Percentiles rank a stretch among this genome's conserved stretches.
These are phyloP conservation scores for Papilio polytes DNA, from an alignment of 1,140 invertebrate genomes.

Conservation along the genomic window DNA sequence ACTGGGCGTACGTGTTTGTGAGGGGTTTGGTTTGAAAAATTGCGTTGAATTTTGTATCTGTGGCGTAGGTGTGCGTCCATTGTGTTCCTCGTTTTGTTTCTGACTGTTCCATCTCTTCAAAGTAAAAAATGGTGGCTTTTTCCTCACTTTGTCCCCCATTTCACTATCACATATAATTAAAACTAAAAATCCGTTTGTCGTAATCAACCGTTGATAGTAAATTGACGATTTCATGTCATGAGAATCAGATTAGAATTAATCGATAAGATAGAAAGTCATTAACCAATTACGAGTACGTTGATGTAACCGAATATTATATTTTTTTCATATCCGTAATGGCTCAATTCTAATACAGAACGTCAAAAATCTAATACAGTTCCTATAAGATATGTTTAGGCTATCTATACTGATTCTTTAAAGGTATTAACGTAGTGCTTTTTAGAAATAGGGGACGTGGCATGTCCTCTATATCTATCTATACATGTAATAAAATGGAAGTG, in stretches of 20 bases:
- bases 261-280: conserved; percentile 31
- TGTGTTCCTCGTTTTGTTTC: conserved; percentile 47
- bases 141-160: conserved; percentile 75
- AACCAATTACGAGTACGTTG: conserved; percentile 27
- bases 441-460: background rate
- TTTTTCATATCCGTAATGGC: background rate
- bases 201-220: background rate
- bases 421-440: background rate
- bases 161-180: conserved; percentile 42
- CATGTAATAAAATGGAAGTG: too few species aligned
- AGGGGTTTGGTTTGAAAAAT: conserved; percentile 46
- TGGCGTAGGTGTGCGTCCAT: conserved; percentile 36
- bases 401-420: background rate
- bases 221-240: conserved; percentile 20
- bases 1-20: conserved; percentile 42
- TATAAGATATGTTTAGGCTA: conserved; percentile 4
- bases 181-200: conserved; percentile 39
- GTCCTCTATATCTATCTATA: too few species aligned
- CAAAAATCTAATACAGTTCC: background rate
- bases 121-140: conserved; percentile 66
- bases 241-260: conserved; percentile 25
- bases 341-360: background rate
- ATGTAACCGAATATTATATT: background rate
- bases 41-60: conserved; percentile 41
- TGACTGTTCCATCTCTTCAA: conserved; percentile 68